Evolutionary conservation across 2,113 vertebrate species (phyloP).

Genomic region (Cyprinodon tularosa): DNA sequence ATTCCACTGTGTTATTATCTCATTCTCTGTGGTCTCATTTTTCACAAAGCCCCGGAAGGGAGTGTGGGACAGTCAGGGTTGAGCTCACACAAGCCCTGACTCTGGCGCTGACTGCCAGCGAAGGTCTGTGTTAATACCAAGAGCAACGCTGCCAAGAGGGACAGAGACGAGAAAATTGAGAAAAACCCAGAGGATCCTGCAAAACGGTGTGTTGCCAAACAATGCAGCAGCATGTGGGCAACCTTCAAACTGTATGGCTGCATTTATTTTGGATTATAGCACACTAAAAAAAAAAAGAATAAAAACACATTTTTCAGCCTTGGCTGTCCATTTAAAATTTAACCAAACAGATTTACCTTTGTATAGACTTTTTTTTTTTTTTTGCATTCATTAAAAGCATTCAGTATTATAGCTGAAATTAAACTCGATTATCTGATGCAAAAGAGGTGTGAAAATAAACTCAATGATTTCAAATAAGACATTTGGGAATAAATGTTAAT

Average conservation of each 20-base stretch:
- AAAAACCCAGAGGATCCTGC: conserved; percentile 28
- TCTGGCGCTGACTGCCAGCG: conserved; percentile 49
- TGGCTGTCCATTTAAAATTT: background rate
- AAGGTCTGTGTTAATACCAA: conserved; percentile 56
- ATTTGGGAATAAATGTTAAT: no score
- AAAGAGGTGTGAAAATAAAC: no score
- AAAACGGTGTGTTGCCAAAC: conserved; percentile 31
- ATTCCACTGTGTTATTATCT: conserved; percentile 68
- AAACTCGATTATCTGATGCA: no score
- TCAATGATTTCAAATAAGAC: no score
- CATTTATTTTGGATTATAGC: conserved; percentile 16
- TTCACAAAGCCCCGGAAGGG: conserved; percentile 59
- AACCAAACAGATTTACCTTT: no score
- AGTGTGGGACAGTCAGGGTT: conserved; percentile 70
- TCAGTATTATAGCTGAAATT: no score
- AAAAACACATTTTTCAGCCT: background rate
- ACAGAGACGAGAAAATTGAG: conserved; percentile 14
- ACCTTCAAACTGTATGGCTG: conserved; percentile 22
- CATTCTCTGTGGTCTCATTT: conserved; percentile 71
- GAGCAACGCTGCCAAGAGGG: conserved; percentile 45
- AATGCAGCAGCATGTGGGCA: conserved; percentile 18
- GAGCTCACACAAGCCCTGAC: conserved; percentile 66
- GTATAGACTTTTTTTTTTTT: background rate
- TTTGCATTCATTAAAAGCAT: no score
- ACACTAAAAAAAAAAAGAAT: background rate